Evolutionary conservation across 2,888 invertebrate species (phyloP).

Genomic region (Ligdia adustata): DNA sequence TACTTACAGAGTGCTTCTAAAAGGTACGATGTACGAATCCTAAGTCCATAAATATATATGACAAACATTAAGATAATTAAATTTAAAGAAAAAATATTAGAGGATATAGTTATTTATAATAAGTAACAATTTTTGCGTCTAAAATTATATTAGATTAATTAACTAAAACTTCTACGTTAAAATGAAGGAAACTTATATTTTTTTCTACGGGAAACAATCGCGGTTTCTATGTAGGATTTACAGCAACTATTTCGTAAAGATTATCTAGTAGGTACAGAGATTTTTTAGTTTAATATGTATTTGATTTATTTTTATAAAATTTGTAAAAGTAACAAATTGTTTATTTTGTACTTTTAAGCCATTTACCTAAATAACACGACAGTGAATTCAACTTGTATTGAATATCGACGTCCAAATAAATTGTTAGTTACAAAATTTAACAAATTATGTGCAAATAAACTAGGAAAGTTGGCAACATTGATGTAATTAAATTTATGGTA

Average conservation of each 20-base stretch:
- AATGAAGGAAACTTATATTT: constrained; percentile 54
- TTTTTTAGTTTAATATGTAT: constrained; percentile 69
- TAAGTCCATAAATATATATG: constrained; percentile 60
- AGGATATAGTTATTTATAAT: constrained; percentile 66
- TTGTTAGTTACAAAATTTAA: constrained; percentile 78
- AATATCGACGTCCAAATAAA: constrained; percentile 79
- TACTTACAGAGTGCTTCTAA: constrained; percentile 62
- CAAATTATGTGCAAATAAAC: constrained; percentile 83
- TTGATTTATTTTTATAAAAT: constrained; percentile 85
- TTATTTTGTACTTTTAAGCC: constrained; percentile 88
- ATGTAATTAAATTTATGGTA: constrained; percentile 72
- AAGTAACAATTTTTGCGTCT: constrained; percentile 75
- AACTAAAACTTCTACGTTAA: constrained; percentile 57
- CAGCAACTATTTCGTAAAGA: constrained; percentile 78
- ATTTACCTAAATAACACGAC: constrained; percentile 85
- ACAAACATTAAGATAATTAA: constrained; percentile 45
- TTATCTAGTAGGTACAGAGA: constrained; percentile 71
- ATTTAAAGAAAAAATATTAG: constrained; percentile 55
- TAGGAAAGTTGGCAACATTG: constrained; percentile 80
- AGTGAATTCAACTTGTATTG: constrained; percentile 75
- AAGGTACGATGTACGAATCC: constrained; percentile 49
- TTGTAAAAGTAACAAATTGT: constrained; percentile 89
- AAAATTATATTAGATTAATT: constrained; percentile 57
- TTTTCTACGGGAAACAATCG: constrained; percentile 57
- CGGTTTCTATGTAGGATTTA: constrained; percentile 68